Base-by-base conservation (phyloP, 2,888 invertebrate genomes). In the Drosophila phalerata region DNA sequence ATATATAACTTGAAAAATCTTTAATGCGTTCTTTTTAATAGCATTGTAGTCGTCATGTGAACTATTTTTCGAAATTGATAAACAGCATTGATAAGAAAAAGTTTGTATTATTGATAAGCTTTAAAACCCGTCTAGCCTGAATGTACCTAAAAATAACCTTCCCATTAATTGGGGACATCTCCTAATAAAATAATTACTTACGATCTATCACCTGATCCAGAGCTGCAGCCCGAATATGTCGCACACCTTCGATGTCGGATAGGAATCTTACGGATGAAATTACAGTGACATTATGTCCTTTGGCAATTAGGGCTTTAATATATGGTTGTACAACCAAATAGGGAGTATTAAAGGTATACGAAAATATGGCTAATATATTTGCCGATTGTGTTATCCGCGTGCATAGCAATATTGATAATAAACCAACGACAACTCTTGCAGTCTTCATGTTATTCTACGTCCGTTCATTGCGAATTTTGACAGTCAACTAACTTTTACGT, bases 211-310 rank as follows among this genome's bases (percentile, higher is more conserved):
- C n/a, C 1, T 11, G n/a, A 42, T 63, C 63, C 13, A 63, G 0
- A 3, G 11, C 8, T 2, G 32, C 40, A 34, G 49, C 48, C 3
- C 63, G 63, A n/a, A 63, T 25, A 17, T 56, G 63, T 11, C 63
- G 48, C 5, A 34, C 63, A 5, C 42, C 48, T 13, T 48, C 15
- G 13, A 56, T 56, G 10, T 56, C 42, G 2, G 30, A 22, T 5
- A 42, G 10, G 0, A 48, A n/a, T 1, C 8, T 25, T 9, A 42
- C 17, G 1, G 63, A 11, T 0, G 63, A 49, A 10, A 63, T 63
- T 3, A 63, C 15, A 5, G 63, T 63, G 17, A 63, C 10, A 13
- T 56, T 63, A 25, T 63, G 63, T 34, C 63, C 48, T 17, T 49
- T 63, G 5, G 13, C n/a, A 13, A 48, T 2, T 8, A 63, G 48